Percentiles rank a stretch among this genome's conserved stretches.
Evolutionary conservation across 2,888 invertebrate species (phyloP).

Genomic region (Tortrix viridana): DNA sequence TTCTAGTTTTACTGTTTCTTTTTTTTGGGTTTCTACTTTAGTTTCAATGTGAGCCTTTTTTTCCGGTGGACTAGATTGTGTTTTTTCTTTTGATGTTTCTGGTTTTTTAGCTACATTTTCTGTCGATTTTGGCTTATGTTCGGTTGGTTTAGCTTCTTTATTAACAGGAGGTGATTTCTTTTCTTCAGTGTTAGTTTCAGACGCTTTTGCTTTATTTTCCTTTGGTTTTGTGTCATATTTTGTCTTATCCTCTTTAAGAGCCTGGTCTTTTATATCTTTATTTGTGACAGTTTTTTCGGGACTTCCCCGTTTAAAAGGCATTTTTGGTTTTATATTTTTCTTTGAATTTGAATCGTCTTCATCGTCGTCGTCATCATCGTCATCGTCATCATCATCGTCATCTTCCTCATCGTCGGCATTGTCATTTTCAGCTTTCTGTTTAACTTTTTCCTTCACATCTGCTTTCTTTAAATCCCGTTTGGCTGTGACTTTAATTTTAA

Average conservation of each 20-base stretch:
- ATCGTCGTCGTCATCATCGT: conserved; percentile 43
- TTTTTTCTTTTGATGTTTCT: conserved; percentile 42
- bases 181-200: background rate
- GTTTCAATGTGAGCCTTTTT: conserved; percentile 44
- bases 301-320: background rate
- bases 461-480: background rate
- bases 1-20: conserved; percentile 39
- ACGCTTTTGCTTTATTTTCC: conserved; percentile 26
- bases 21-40: conserved; percentile 42
- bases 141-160: conserved; percentile 7
- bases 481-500: background rate
- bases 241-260: conserved; percentile 46
- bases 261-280: conserved; percentile 45
- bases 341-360: conserved; percentile 33
- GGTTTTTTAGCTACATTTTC: conserved; percentile 45
- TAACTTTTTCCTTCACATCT: conserved; percentile 17
- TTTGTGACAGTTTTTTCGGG: conserved; percentile 33
- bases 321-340: conserved; percentile 15
- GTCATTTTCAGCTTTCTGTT: conserved; percentile 2
- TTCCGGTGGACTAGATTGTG: conserved; percentile 25
- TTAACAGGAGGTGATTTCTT: conserved; percentile 2
- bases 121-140: conserved; percentile 32
- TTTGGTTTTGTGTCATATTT: conserved; percentile 40
- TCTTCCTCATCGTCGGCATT: conserved; percentile 37
- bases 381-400: conserved; percentile 40